phyloP scores from a whole-genome alignment of 2,888 invertebrate species.

The Callyntrura guangdongensis region DNA sequence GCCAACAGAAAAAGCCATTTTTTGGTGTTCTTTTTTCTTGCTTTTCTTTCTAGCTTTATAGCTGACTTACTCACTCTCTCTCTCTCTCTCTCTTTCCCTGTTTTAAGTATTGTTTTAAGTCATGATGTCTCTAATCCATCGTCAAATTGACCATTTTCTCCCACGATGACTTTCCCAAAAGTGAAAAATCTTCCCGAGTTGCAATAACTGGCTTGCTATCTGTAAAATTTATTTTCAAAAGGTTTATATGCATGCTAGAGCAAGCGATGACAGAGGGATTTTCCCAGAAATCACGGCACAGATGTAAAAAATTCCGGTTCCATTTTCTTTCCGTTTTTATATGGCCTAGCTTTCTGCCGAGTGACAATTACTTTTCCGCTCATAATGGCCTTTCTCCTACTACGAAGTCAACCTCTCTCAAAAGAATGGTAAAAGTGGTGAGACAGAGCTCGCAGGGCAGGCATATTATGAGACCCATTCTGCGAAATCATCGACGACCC shows the following conservation, averaged over 20 bases:
- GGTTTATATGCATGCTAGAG: background rate
- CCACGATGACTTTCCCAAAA: slow-evolving; percentile 23
- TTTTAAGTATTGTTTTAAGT: slow-evolving; percentile 46
- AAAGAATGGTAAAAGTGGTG: background rate
- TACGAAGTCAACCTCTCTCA: background rate
- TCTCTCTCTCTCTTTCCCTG: slow-evolving; percentile 3
- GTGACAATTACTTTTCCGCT: slow-evolving; percentile 60
- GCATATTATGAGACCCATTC: slow-evolving; percentile 62
- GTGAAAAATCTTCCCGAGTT: background rate
- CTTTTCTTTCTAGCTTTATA: background rate
- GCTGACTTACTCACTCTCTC: background rate
- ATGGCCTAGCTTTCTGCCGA: slow-evolving; percentile 12
- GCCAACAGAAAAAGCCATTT: slow-evolving; percentile 39
- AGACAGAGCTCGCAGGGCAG: background rate
- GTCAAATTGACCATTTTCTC: slow-evolving; percentile 72
- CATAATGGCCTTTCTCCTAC: slow-evolving; percentile 35
- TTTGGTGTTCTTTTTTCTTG: background rate
- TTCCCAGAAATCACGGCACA: background rate
- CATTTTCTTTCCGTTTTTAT: slow-evolving; percentile 47
- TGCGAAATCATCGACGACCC: background rate
- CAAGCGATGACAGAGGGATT: no score
- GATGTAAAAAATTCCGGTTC: background rate
- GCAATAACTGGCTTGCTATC: no score
- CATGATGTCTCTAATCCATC: slow-evolving; percentile 68
- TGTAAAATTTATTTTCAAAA: no score